Conservation (phyloP, 1,140 invertebrate genomes). For the Panagrolaimus sp. region DNA sequence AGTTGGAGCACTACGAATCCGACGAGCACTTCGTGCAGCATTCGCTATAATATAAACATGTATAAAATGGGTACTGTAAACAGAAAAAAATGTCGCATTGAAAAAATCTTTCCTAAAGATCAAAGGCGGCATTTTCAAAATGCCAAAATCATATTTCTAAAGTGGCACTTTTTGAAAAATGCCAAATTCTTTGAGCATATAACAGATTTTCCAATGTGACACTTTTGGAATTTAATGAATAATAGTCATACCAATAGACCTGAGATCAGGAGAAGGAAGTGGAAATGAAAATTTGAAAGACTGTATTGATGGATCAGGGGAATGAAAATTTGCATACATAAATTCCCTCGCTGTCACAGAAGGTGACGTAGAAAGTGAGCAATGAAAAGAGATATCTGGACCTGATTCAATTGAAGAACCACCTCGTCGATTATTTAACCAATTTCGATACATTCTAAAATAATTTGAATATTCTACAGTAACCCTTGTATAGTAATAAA, state of each 20-base stretch:
- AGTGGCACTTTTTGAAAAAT: no score
- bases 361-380: constrained; percentile 51
- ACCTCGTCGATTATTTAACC: constrained; percentile 26
- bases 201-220: no score
- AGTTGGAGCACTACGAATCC: constrained; percentile 8
- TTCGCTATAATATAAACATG: no score
- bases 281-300: constrained; percentile 50
- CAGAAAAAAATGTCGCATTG: no score
- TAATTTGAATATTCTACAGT: constrained; percentile 9
- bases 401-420: constrained; percentile 45
- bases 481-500: neutral
- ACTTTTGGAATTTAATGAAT: no score
- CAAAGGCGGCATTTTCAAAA: no score
- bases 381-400: constrained; percentile 43
- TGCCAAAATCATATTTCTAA: no score
- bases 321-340: constrained; percentile 45
- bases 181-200: no score
- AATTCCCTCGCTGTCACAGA: constrained; percentile 49
- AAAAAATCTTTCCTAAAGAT: no score
- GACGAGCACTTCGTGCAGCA: no score
- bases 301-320: constrained; percentile 49
- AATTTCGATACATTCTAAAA: constrained; percentile 37
- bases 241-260: constrained; percentile 48
- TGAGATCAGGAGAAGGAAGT: constrained; percentile 43
- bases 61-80: no score